phyloP scores from a whole-genome alignment of 2,888 invertebrate genomes.

The Andrena marginata region DNA sequence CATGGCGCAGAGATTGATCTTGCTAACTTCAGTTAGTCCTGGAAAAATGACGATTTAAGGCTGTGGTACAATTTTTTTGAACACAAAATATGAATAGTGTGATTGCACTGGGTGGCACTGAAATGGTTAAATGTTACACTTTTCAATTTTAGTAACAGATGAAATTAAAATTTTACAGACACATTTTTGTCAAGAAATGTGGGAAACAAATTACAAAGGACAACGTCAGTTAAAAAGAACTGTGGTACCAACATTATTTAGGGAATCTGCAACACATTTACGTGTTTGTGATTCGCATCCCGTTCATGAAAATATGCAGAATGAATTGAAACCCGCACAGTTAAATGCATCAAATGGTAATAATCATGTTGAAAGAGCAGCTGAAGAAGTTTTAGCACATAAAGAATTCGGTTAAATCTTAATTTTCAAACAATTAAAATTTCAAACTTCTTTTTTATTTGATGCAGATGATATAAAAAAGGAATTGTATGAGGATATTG shows the following conservation, averaged over 20 bases:
- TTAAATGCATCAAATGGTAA: not conserved
- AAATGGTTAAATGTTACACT: not conserved
- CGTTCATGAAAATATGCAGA: not conserved
- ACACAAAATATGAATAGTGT: not conserved
- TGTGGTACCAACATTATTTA: not conserved
- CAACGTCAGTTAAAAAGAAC: not conserved
- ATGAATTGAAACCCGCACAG: not conserved
- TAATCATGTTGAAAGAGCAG: not conserved
- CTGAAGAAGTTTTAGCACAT: too few species aligned
- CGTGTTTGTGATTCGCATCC: not conserved
- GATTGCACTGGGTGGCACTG: not conserved
- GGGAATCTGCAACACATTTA: not conserved
- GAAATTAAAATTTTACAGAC: not conserved
- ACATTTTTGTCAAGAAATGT: not conserved
- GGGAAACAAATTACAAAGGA: not conserved
- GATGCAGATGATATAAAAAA: too few species aligned
- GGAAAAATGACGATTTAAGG: too few species aligned
- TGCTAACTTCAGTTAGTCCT: too few species aligned
- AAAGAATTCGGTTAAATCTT: too few species aligned
- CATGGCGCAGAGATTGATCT: too few species aligned
- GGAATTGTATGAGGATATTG: not conserved
- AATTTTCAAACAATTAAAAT: too few species aligned
- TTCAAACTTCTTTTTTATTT: too few species aligned
- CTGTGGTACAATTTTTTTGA: not conserved
- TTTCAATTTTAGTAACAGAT: not conserved